Evolutionary conservation across 2,797 vertebrate genomes (phyloP).

Genomic region (Aplochiton taeniatus): DNA sequence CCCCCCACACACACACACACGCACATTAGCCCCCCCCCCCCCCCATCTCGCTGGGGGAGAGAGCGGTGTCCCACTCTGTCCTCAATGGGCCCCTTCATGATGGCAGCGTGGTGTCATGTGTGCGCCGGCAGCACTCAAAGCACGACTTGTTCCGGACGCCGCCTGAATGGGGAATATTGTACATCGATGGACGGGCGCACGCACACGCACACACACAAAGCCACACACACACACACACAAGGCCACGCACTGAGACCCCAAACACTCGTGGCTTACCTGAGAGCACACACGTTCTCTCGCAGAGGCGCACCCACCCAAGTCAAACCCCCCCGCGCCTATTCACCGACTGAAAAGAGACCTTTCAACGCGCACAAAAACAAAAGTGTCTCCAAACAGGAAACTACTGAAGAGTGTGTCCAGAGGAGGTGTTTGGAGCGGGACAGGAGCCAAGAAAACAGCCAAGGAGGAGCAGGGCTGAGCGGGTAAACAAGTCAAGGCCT

Average conservation of each 20-base stretch:
- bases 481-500: conserved; percentile 14
- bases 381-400: conserved; percentile 11
- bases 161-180: conserved; percentile 41
- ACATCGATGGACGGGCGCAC: not conserved
- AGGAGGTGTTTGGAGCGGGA: too few species aligned
- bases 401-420: not conserved
- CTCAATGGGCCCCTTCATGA: conserved; percentile 66
- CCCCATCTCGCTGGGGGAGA: conserved; percentile 27
- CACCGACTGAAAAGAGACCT: not conserved
- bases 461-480: not conserved
- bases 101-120: conserved; percentile 44
- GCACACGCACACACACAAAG: not conserved
- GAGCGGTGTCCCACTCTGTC: conserved; percentile 52
- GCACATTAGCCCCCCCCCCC: conserved; percentile 32
- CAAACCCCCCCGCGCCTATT: not conserved
- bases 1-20: too few species aligned
- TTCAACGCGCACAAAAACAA: conserved; percentile 15
- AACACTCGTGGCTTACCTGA: too few species aligned
- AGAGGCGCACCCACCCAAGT: too few species aligned
- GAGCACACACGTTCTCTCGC: too few species aligned
- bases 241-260: too few species aligned
- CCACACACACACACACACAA: conserved; percentile 17
- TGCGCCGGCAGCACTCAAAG: conserved; percentile 49
- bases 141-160: conserved; percentile 46
- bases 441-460: too few species aligned